phyloP scores from a whole-genome alignment of 2,888 invertebrate genomes.

The Lithosia quadra region DNA sequence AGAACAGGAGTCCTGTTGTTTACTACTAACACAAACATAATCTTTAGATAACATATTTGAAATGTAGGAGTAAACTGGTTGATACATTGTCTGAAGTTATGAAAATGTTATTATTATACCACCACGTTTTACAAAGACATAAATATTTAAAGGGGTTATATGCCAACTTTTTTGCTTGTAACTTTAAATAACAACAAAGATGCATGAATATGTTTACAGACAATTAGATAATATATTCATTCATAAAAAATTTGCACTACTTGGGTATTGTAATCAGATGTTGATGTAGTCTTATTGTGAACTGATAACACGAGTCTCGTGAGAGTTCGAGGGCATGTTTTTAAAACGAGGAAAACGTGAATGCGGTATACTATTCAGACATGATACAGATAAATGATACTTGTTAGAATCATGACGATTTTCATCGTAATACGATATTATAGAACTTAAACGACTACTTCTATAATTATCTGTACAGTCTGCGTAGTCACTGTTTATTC shows the following conservation, averaged over 20 bases:
- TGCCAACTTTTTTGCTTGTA: background rate
- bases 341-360: conserved; percentile 12
- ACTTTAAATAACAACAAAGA: background rate
- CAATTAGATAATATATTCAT: background rate
- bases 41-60: background rate
- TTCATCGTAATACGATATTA: conserved; percentile 13
- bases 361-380: conserved; percentile 17
- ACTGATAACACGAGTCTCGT: conserved; percentile 3
- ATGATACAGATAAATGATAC: conserved; percentile 25
- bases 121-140: background rate
- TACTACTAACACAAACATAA: background rate
- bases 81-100: conserved; percentile 5
- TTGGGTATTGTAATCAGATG: conserved; percentile 18
- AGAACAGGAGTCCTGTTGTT: background rate
- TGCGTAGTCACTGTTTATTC: background rate
- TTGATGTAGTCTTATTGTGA: conserved; percentile 8
- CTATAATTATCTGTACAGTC: conserved; percentile 1
- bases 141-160: background rate
- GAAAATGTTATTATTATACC: background rate
- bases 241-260: conserved; percentile 1
- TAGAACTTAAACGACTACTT: background rate
- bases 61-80: background rate
- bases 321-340: conserved; percentile 1
- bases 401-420: conserved; percentile 26
- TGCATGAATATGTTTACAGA: background rate